Evolutionary conservation across 2,113 vertebrate genomes (phyloP), one percentile per base, ranked within the genome.

Genomic region (Rhinichthys klamathensis): DNA sequence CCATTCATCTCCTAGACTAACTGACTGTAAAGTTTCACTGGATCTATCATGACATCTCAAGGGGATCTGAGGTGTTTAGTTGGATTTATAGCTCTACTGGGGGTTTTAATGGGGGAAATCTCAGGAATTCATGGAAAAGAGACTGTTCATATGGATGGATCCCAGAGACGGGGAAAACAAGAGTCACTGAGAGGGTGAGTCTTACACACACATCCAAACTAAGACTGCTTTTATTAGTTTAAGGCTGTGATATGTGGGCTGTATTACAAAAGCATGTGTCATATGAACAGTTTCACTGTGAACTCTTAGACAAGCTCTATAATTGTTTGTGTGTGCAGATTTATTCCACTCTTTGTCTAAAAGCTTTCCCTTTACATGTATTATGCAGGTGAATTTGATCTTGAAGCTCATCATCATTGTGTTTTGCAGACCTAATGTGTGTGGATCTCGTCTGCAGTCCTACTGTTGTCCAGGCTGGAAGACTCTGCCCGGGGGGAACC

Each of bases 401-500:
- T 15, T 82, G 30, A 86, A 46, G 30, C 4, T 82, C 32, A 8
- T 41, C 83, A 23, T 73, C 44, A 25, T 32, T n/a, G 2, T 65
- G 35, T 90, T 63, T 87, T 15, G 27, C 91, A 96, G 95, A 87
- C 95, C 94, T 85, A 96, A 96, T 84, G 95, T 96, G n/a, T 96
- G 95, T 89, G 94, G 95, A 87, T 94, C 95, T 88, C 92, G 94
- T 89, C 93, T 95, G 89, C 93, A 92, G 76, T 94, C 93, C 0
- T 96, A 95, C 83, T 96, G 95, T 88, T 96, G 95, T 65, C 94
- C 95, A 83, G 95, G 95, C 73, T 96, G 95, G 95, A 96, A 94
- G 88, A 95, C 93, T 0, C 90, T 95, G 81, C 93, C 95, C 54
- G 94, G 94, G 87, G 95, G 95, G 89, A 95, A 95, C 87, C 94